Evolutionary conservation across 2,888 invertebrate genomes (phyloP).

Genomic region (Watsonalla cultraria): DNA sequence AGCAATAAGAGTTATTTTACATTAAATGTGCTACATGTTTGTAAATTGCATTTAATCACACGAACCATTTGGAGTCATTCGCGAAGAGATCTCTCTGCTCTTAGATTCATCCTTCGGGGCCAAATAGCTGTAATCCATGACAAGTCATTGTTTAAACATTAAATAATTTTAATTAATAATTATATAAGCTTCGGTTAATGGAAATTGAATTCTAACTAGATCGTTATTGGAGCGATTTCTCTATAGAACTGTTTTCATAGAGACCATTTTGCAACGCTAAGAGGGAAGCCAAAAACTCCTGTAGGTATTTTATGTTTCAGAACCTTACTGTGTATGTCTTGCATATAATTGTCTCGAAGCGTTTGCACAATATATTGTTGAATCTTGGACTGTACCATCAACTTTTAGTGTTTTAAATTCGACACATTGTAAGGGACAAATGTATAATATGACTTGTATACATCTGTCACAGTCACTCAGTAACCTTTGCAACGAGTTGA

Average conservation of each 20-base stretch:
- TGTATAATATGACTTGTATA: neutral
- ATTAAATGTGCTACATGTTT: too few relatives aligned
- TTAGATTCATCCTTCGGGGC: constrained; percentile 68
- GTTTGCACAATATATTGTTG: constrained; percentile 1
- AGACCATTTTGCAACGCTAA: constrained; percentile 31
- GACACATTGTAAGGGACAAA: too few relatives aligned
- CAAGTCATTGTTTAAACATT: constrained; percentile 58
- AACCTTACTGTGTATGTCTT: constrained; percentile 7
- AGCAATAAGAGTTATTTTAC: too few relatives aligned
- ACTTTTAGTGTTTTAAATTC: neutral
- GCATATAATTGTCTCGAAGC: constrained; percentile 1
- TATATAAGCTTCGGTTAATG: constrained; percentile 25
- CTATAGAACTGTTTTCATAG: constrained; percentile 24
- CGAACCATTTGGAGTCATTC: constrained; percentile 15
- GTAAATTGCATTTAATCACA: constrained; percentile 33
- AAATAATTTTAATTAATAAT: constrained; percentile 20
- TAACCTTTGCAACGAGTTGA: too few relatives aligned
- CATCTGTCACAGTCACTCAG: constrained; percentile 7
- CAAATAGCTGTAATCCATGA: constrained; percentile 75
- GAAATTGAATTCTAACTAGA: constrained; percentile 29
- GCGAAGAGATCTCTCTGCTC: constrained; percentile 55
- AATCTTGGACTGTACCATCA: neutral
- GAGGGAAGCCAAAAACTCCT: constrained; percentile 47
- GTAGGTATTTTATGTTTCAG: constrained; percentile 11
- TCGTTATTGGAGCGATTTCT: constrained; percentile 34